These are phyloP conservation scores for Lycaon pictus DNA, from an alignment of 2,113 vertebrate genomes.

Conservation along the genomic window DNA sequence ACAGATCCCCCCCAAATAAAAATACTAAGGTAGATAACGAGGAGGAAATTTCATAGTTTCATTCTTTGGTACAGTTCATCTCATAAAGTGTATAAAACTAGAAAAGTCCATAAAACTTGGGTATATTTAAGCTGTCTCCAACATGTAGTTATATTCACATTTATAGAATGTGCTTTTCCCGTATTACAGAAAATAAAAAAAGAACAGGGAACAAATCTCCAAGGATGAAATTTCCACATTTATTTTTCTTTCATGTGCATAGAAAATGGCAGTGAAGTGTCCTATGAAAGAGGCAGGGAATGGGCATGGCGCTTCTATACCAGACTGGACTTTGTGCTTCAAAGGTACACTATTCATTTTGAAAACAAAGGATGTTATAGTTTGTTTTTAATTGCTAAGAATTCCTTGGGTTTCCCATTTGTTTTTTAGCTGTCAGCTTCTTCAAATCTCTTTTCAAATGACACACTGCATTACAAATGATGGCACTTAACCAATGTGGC, in stretches of 20 bases:
- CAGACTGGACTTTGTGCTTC: conserved; percentile 87
- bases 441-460: conserved; percentile 89
- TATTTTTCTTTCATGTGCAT: conserved; percentile 93
- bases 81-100: neutral
- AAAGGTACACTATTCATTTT: conserved; percentile 87
- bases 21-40: neutral
- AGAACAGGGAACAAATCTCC: conserved; percentile 83
- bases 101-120: conserved; percentile 53
- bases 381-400: conserved; percentile 89
- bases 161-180: conserved; percentile 63
- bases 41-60: neutral
- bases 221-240: conserved; percentile 91
- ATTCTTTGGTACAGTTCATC: conserved; percentile 27
- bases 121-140: conserved; percentile 56
- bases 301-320: conserved; percentile 85
- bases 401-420: conserved; percentile 82
- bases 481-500: conserved; percentile 94
- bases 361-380: conserved; percentile 88
- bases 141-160: conserved; percentile 7
- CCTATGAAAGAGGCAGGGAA: conserved; percentile 88
- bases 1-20: conserved; percentile 40
- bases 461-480: conserved; percentile 95
- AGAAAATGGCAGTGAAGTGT: conserved; percentile 94
- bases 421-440: conserved; percentile 82
- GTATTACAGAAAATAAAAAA: conserved; percentile 72